These are phyloP conservation scores for Laticauda laticaudata DNA, from an alignment of 2,113 vertebrate genomes.

Conservation along the genomic window DNA sequence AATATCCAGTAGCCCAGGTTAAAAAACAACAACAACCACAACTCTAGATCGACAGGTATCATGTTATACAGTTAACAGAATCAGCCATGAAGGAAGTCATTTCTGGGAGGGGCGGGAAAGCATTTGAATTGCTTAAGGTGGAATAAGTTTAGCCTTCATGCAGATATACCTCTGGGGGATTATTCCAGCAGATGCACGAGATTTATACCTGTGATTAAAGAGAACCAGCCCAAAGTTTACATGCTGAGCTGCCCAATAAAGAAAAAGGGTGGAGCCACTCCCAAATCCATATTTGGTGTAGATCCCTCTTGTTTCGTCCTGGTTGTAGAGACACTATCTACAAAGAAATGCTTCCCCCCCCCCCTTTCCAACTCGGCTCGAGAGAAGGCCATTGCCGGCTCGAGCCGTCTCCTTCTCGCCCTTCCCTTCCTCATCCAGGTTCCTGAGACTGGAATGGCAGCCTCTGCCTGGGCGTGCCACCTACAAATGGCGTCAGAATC, in stretches of 20 bases:
- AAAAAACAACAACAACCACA: too few species aligned
- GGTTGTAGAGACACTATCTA: background rate
- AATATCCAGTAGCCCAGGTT: background rate
- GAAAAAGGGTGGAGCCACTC: background rate
- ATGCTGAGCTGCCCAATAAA: background rate
- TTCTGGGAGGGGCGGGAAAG: too few species aligned
- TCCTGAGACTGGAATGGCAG: constrained; percentile 4
- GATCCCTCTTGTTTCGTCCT: background rate
- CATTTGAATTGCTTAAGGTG: background rate
- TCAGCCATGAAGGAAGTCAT: background rate
- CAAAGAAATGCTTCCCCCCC: background rate
- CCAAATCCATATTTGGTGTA: background rate
- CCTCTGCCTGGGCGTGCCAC: constrained; percentile 36
- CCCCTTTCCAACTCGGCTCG: background rate
- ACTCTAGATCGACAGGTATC: background rate
- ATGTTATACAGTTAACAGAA: background rate
- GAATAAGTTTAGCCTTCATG: background rate
- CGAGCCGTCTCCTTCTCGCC: background rate
- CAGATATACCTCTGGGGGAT: background rate
- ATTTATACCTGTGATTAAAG: background rate
- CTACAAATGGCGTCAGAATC: constrained; percentile 60
- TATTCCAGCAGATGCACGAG: background rate
- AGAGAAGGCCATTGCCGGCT: background rate
- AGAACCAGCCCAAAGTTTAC: background rate
- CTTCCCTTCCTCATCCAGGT: background rate